These are phyloP conservation scores for Trididemnum clinides DNA, from an alignment of 23 tunicate species.

Conservation along the genomic window DNA sequence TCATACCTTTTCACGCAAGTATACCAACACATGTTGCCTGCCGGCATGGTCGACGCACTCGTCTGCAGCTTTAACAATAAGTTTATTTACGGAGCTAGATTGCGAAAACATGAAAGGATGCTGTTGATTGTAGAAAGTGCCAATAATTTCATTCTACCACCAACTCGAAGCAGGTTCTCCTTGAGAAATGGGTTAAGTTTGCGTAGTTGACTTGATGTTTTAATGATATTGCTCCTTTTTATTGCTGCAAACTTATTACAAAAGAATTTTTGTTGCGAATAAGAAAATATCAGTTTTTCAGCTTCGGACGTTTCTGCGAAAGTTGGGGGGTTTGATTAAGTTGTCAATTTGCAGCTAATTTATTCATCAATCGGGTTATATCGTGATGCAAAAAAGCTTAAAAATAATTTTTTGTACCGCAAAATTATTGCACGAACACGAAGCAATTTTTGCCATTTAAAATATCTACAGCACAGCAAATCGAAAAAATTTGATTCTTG, in stretches of 20 bases:
- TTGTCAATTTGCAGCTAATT: no score
- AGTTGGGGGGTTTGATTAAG: no score
- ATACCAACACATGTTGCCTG: slow-evolving; percentile 11
- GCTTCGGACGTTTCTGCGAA: slow-evolving; percentile 1
- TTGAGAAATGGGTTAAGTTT: slow-evolving; percentile 40
- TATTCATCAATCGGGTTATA: no score
- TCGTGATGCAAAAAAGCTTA: neutral
- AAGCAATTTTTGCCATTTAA: slow-evolving; percentile 35
- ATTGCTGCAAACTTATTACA: neutral
- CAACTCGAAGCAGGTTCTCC: slow-evolving; percentile 5
- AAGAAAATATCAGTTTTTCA: neutral
- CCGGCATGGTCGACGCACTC: slow-evolving; percentile 19
- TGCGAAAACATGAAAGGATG: neutral
- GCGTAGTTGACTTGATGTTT: neutral
- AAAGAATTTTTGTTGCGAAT: neutral
- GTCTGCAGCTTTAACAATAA: slow-evolving; percentile 24
- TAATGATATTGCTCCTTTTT: neutral
- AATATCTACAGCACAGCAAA: neutral
- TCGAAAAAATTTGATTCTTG: slow-evolving; percentile 6
- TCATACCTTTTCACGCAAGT: slow-evolving; percentile 34
- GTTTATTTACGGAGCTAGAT: neutral
- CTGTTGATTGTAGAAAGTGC: neutral
- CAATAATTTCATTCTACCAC: neutral
- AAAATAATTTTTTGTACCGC: neutral
- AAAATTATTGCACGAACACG: slow-evolving; percentile 28